Percentiles rank a stretch among this genome's conserved stretches.
These are phyloP conservation scores for Gymnodraco acuticeps DNA, from an alignment of 2,797 vertebrate species.

Conservation along the genomic window DNA sequence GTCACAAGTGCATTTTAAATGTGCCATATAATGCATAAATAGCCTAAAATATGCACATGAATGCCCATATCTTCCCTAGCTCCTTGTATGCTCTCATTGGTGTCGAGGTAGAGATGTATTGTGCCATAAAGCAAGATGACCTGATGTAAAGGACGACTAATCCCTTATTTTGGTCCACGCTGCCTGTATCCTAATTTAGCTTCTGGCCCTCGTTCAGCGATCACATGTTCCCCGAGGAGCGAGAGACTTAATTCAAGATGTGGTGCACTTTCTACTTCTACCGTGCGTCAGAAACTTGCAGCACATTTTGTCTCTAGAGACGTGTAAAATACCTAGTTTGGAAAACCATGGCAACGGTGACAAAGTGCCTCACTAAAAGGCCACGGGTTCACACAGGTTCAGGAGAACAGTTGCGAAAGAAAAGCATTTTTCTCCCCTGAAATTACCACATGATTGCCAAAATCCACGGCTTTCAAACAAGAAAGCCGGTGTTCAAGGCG, in stretches of 20 bases:
- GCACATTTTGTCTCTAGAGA: too few relatives aligned
- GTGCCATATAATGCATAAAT: not conserved
- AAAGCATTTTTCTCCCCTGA: constrained; percentile 4
- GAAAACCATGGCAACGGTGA: constrained; percentile 10
- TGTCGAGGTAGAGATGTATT: constrained; percentile 22
- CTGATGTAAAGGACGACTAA: constrained; percentile 42
- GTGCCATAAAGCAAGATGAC: constrained; percentile 6
- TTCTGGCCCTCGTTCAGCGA: constrained; percentile 19
- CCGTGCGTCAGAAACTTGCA: not conserved
- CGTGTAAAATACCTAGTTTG: not conserved
- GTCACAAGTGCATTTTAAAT: too few relatives aligned
- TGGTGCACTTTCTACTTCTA: not conserved
- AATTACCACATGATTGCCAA: constrained; percentile 28
- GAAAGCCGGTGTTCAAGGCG: constrained; percentile 1
- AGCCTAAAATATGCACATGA: not conserved
- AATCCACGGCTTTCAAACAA: constrained; percentile 1
- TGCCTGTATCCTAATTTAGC: constrained; percentile 40
- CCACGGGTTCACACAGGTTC: not conserved
- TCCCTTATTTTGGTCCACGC: constrained; percentile 42
- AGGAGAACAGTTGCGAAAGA: not conserved
- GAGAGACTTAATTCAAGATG: constrained; percentile 8
- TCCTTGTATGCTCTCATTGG: not conserved
- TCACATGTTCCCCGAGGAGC: constrained; percentile 12
- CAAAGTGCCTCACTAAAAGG: constrained; percentile 1
- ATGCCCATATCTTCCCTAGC: not conserved